These are phyloP conservation scores for Leucosticte australis DNA, from an alignment of 2,113 vertebrate species.

Conservation along the genomic window DNA sequence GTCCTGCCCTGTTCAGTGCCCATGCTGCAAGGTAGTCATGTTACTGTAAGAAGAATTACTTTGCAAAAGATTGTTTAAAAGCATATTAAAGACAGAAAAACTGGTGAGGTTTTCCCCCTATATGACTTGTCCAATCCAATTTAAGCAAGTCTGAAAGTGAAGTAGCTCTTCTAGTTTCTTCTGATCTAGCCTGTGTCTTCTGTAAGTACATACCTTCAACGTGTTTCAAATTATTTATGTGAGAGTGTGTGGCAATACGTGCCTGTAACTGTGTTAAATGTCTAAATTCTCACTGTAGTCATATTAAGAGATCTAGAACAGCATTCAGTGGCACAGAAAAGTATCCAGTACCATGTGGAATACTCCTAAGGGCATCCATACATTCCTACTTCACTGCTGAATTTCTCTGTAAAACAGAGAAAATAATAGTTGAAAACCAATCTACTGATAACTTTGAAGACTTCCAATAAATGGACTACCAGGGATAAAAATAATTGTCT, in stretches of 20 bases:
- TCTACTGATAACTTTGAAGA: neutral
- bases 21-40: accelerated
- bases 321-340: neutral
- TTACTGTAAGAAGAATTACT: neutral
- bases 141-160: neutral
- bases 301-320: neutral
- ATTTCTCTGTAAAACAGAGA: neutral
- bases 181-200: neutral
- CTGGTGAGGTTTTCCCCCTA: accelerated
- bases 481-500: neutral
- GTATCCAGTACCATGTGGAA: neutral
- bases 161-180: neutral
- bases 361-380: neutral
- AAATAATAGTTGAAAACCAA: neutral
- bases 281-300: neutral
- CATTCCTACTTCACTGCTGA: neutral
- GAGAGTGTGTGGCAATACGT: accelerated
- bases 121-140: neutral
- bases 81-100: neutral
- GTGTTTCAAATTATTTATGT: neutral
- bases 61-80: neutral
- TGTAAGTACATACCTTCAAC: neutral
- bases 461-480: neutral
- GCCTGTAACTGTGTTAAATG: neutral
- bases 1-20: neutral